These are phyloP conservation scores for Salarias fasciatus DNA, from an alignment of 2,797 vertebrate genomes.

Conservation along the genomic window DNA sequence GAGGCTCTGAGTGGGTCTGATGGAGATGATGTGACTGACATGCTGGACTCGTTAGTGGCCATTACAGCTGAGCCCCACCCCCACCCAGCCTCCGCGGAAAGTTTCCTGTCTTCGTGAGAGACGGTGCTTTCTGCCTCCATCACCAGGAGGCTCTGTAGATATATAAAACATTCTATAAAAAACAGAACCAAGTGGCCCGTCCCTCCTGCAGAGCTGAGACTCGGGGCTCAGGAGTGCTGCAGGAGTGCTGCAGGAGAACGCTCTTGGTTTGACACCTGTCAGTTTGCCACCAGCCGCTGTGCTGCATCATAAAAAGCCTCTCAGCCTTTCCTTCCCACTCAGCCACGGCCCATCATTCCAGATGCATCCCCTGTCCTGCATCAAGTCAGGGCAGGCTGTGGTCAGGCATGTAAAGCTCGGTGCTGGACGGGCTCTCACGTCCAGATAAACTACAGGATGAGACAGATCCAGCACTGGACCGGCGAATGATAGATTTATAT, in stretches of 20 bases:
- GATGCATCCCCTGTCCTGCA: constrained; percentile 45
- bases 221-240: constrained; percentile 3
- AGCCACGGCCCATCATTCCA: constrained; percentile 12
- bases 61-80: no score
- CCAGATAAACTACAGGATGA: constrained; percentile 44
- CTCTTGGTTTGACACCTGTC: constrained; percentile 46
- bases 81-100: no score
- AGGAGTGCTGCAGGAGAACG: constrained; percentile 11
- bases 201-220: no score
- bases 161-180: no score
- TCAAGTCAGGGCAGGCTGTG: constrained; percentile 45
- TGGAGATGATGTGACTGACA: no score
- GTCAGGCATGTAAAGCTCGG: constrained; percentile 52
- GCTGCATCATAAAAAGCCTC: constrained; percentile 23
- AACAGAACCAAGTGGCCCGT: no score
- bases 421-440: constrained; percentile 43
- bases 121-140: no score
- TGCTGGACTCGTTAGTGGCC: no score
- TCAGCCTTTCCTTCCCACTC: constrained; percentile 24
- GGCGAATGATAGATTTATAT: constrained; percentile 60
- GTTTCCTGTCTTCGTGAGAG: no score
- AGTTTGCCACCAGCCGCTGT: constrained; percentile 27
- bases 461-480: constrained; percentile 19
- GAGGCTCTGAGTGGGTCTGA: no score
- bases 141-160: no score